These are phyloP conservation scores for Chauna torquata DNA, from an alignment of 2,113 vertebrate species.

Conservation along the genomic window DNA sequence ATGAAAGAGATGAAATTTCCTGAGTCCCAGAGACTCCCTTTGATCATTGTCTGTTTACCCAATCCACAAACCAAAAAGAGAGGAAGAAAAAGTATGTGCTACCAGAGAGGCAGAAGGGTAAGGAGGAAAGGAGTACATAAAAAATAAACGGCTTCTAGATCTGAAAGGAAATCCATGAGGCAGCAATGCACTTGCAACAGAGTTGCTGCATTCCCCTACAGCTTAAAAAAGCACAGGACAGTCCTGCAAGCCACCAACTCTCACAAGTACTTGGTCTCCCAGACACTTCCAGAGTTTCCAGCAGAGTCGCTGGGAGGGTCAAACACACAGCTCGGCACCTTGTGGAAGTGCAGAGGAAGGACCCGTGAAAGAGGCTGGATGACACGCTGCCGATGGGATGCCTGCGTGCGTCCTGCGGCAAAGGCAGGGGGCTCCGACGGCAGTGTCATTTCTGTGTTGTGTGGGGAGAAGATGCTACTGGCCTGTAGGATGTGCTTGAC, in stretches of 20 bases:
- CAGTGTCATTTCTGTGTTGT: rapidly evolving
- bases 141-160: not conserved
- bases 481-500: rapidly evolving
- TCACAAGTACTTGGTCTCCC: not conserved
- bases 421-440: not conserved
- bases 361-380: rapidly evolving
- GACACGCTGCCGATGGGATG: rapidly evolving
- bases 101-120: not conserved
- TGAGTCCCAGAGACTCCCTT: not conserved
- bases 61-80: not conserved
- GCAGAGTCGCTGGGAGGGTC: not conserved
- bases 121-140: not conserved
- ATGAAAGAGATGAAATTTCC: slow-evolving; percentile 12
- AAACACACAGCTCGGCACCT: no score
- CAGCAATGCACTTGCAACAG: not conserved
- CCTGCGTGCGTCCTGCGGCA: rapidly evolving
- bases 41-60: not conserved
- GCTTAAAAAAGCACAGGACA: not conserved
- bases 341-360: not conserved
- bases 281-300: not conserved
- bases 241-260: not conserved
- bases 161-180: not conserved
- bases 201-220: not conserved
- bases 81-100: not conserved
- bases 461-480: not conserved